A percentile compares a stretch with the other conserved stretches of the same genome.
Evolutionary conservation across 2,888 invertebrate species (phyloP).

Genomic region (Agriopis marginaria): DNA sequence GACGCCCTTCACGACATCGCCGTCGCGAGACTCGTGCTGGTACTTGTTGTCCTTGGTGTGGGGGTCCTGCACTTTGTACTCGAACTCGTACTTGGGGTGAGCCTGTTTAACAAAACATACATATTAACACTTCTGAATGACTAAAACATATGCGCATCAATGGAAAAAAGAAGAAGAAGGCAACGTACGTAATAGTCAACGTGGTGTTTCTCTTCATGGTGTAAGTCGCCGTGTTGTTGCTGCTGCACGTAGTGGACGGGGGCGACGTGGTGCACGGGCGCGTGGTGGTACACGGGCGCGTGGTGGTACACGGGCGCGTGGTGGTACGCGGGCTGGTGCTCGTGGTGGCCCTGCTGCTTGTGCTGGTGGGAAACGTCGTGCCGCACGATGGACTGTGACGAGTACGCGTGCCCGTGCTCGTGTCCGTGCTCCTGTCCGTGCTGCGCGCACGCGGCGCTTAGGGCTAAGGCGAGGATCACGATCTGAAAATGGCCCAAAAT

Average conservation of each 20-base stretch:
- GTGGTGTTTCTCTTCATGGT: slow-evolving; percentile 56
- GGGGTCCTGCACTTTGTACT: slow-evolving; percentile 22
- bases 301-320: slow-evolving; percentile 38
- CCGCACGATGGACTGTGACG: slow-evolving; percentile 56
- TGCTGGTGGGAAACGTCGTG: slow-evolving; percentile 45
- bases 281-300: slow-evolving; percentile 41
- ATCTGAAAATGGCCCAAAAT: not conserved
- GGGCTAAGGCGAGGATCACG: slow-evolving; percentile 46
- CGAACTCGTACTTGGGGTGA: slow-evolving; percentile 22
- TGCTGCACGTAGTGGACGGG: slow-evolving; percentile 55
- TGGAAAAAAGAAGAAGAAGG: slow-evolving; percentile 44
- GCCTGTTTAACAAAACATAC: slow-evolving; percentile 4
- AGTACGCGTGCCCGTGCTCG: slow-evolving; percentile 55
- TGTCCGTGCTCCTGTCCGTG: slow-evolving; percentile 42
- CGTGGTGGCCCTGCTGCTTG: not conserved
- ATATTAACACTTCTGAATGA: not conserved
- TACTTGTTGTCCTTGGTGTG: slow-evolving; percentile 22
- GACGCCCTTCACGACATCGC: slow-evolving; percentile 22
- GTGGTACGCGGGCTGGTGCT: slow-evolving; percentile 33
- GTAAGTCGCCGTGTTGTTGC: slow-evolving; percentile 48
- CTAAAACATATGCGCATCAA: not conserved
- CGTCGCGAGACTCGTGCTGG: slow-evolving; percentile 24
- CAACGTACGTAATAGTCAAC: slow-evolving; percentile 62
- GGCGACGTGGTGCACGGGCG: slow-evolving; percentile 35
- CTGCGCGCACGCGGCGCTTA: slow-evolving; percentile 57